phyloP scores from a whole-genome alignment of 2,888 invertebrate genomes.

The Gasteruption jaculator region DNA sequence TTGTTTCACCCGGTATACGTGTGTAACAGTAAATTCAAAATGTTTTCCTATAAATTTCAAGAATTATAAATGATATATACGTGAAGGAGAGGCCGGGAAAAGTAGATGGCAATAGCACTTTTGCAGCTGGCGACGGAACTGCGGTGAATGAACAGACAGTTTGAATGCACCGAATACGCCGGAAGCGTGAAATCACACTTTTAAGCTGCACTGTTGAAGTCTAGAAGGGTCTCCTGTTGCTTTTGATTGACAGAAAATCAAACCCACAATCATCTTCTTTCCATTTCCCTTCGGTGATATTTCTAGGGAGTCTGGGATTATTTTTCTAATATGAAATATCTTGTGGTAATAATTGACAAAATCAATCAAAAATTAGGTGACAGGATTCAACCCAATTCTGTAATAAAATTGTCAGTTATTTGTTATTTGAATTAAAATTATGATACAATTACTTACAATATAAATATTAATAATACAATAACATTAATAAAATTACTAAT shows the following conservation, averaged over 20 bases:
- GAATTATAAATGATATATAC: too few relatives aligned
- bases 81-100: too few relatives aligned
- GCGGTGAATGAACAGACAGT: constrained; percentile 29
- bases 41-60: too few relatives aligned
- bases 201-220: constrained; percentile 3
- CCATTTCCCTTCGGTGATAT: not conserved
- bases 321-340: constrained; percentile 3
- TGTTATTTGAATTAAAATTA: too few relatives aligned
- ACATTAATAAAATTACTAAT: too few relatives aligned
- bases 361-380: too few relatives aligned
- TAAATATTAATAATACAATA: too few relatives aligned
- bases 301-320: not conserved
- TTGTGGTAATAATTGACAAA: constrained; percentile 1
- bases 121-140: constrained; percentile 25
- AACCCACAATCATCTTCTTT: constrained; percentile 1
- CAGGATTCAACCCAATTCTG: too few relatives aligned
- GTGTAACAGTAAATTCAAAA: too few relatives aligned
- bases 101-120: constrained; percentile 5
- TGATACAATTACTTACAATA: too few relatives aligned
- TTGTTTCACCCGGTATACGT: too few relatives aligned
- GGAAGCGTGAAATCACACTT: constrained; percentile 25
- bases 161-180: constrained; percentile 22
- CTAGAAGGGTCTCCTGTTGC: not conserved
- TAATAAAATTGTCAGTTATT: too few relatives aligned
- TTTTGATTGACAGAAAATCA: not conserved